Base-by-base conservation (phyloP, 1,140 invertebrate species). In the Pteromalus puparum region DNA sequence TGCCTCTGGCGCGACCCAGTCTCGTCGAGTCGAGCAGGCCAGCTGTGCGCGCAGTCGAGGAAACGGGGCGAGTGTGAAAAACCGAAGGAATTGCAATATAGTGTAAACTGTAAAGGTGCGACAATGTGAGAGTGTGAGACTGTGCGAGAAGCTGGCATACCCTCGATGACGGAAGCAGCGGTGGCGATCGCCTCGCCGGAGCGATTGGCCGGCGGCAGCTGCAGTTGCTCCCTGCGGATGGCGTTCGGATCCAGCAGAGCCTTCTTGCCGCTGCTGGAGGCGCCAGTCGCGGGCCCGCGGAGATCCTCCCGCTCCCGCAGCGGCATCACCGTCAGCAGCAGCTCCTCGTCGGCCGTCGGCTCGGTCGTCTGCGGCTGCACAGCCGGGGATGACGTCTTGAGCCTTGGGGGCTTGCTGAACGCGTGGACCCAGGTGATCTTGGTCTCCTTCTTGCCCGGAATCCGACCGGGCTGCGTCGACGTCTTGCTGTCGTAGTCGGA, bases 291-390 rank as follows among this genome's bases (percentile, higher is more conserved):
- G n/a, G n/a, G n/a, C n/a, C n/a, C 1, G 30, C 30, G 30, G 30
- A 5, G 30, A 1, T 30, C 30, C 30, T 34, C 30, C 2, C 30
- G 30, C 12, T 76, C 79, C 1, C 86, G 88, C 21, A 92, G 77
- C 30, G 92, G 90, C 79, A 90, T 79, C 30, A 91, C 92, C n/a
- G 90, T 90, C 34, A 92, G 86, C 30, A 92, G 86, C 30, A 34
- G 30, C 83, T 89, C 87, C 65, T 89, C 87, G 65, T 26, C 89
- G 86, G 26, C 0, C 0, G 53, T 1, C n/a, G 5, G 21, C 10
- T 72, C 75, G 24, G 0, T 24, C 10, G n/a, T n/a, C n/a, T n/a
- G n/a, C n/a, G n/a, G n/a, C n/a, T n/a, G n/a, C n/a, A n/a, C n/a
- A n/a, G n/a, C n/a, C n/a, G n/a, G n/a, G 18, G 83, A 26, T 13